Evolutionary conservation across 2,888 invertebrate species (phyloP).

Genomic region (Philereme transversata): DNA sequence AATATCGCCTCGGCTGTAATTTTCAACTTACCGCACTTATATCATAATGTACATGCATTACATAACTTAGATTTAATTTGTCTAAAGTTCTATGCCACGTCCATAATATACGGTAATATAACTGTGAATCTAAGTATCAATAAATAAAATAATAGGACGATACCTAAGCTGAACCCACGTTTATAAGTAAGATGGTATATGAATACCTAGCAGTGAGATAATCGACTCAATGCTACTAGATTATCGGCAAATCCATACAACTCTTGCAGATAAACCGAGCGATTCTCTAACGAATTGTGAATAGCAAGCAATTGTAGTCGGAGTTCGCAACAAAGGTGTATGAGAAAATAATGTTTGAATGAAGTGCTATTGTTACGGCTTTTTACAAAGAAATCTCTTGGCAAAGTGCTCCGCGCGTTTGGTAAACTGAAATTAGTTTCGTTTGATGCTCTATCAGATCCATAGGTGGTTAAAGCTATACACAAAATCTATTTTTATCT

Average conservation of each 20-base stretch:
- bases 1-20: too few relatives aligned
- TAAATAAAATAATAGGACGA: too few relatives aligned
- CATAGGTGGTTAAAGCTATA: constrained; percentile 16
- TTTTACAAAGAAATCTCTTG: constrained; percentile 55
- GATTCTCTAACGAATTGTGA: constrained; percentile 57
- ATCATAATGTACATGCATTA: too few relatives aligned
- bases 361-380: constrained; percentile 61
- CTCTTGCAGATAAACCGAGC: constrained; percentile 33
- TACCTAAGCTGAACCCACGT: too few relatives aligned
- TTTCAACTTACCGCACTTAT: too few relatives aligned
- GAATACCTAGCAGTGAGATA: not conserved
- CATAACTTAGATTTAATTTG: too few relatives aligned
- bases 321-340: constrained; percentile 57
- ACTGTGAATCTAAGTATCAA: too few relatives aligned
- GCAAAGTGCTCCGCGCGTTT: constrained; percentile 54
- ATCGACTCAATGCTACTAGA: constrained; percentile 13
- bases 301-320: constrained; percentile 58
- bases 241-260: constrained; percentile 20
- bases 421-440: constrained; percentile 55
- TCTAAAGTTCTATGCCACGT: too few relatives aligned
- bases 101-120: too few relatives aligned
- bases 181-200: not conserved
- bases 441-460: constrained; percentile 37
- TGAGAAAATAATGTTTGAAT: constrained; percentile 65
- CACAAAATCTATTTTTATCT: too few relatives aligned